Base-by-base conservation (phyloP, 2,113 vertebrate genomes). In the Varanus komodoensis region DNA sequence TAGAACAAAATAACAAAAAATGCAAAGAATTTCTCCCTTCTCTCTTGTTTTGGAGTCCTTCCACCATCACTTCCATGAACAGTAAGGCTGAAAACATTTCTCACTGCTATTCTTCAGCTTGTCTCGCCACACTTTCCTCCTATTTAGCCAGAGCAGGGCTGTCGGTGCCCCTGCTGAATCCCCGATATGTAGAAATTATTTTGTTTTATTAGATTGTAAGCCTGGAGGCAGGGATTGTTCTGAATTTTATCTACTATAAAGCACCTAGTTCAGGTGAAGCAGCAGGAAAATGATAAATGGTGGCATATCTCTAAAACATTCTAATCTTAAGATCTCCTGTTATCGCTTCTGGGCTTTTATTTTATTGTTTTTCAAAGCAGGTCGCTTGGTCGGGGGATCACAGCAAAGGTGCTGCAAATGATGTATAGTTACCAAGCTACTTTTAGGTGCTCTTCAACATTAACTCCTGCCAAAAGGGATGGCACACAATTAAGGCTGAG, bases 351-450 rank as follows among this genome's bases (percentile, higher is more conserved):
- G 38, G 57, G 92, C 91, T 93, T 4, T 87, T 61, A 68, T 87
- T 50, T 50, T 15, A 67, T 87, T 80, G 4, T 90, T 94, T 93
- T 93, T 84, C 93, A 91, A 94, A 95, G 93, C 82, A 93, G 88
- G 93, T 90, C 54, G 19, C 92, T 87, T 87, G 94, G 85, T 61
- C 0, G 21, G 81, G 81, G 11, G 14, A 85, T n/a, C 3, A 17
- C 29, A 32, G 64, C 85, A 89, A 89, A 64, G 61, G 61, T 64
- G 61, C 88, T 89, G 54, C 73, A 93, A 91, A 71, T 82, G 81
- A 84, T 79, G 93, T 94, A 90, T 94, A 95, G 91, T 94, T 95
- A 92, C 29, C 78, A 32, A 92, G 73, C 90, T 95, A 81, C 34
- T 12, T 93, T 89, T 89, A 92, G 90, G 84, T 89, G 86, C 86